These are phyloP conservation scores for Apamea anceps DNA, from an alignment of 2,888 invertebrate species.

Conservation along the genomic window DNA sequence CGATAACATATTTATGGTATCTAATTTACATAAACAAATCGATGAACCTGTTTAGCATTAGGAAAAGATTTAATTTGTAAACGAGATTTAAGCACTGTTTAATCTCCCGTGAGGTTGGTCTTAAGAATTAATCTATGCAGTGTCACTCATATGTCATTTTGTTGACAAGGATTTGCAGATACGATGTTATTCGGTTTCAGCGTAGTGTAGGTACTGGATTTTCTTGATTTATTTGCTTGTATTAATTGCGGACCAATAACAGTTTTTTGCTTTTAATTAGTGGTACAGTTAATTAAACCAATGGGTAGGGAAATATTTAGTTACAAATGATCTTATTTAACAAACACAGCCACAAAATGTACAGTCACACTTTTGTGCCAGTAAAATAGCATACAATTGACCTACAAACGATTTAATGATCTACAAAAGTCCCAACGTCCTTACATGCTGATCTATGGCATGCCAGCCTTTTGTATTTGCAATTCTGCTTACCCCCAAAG, in stretches of 20 bases:
- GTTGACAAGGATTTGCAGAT: constrained; percentile 64
- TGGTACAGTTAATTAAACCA: background rate
- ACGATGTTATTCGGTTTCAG: constrained; percentile 37
- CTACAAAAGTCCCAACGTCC: background rate
- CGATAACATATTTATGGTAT: constrained; percentile 30
- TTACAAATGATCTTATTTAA: background rate
- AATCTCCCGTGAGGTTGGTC: constrained; percentile 63
- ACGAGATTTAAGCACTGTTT: constrained; percentile 35
- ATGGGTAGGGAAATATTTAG: background rate
- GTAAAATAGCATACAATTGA: background rate
- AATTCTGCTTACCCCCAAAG: constrained; percentile 12
- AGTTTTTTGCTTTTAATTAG: constrained; percentile 1
- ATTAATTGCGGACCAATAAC: background rate
- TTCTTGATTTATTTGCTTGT: constrained; percentile 20
- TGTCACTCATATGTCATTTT: constrained; percentile 67
- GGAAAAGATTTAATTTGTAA: constrained; percentile 60
- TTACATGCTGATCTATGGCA: background rate
- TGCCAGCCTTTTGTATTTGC: constrained; percentile 30
- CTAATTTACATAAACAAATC: constrained; percentile 57
- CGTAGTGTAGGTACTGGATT: constrained; percentile 22
- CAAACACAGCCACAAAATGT: background rate
- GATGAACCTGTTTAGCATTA: constrained; percentile 57
- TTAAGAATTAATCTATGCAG: constrained; percentile 63
- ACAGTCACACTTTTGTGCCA: background rate
- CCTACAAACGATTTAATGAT: background rate